These are phyloP conservation scores for Protobothrops mucrosquamatus DNA, from an alignment of 2,113 vertebrate species.

Conservation along the genomic window DNA sequence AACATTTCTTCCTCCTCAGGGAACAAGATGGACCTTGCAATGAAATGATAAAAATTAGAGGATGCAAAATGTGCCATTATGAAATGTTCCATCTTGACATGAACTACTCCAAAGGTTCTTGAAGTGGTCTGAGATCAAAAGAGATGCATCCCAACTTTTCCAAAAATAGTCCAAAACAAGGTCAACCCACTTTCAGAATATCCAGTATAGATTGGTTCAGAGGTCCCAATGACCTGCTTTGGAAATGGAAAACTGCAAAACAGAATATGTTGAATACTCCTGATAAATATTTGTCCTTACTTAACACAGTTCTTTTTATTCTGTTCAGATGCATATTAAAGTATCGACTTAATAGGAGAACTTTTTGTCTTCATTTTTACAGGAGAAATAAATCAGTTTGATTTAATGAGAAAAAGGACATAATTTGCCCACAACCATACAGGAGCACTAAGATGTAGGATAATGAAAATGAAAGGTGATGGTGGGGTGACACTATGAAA, in stretches of 20 bases:
- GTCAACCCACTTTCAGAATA: neutral
- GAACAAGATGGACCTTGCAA: slow-evolving; percentile 35
- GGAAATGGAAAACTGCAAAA: neutral
- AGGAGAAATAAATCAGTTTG: slow-evolving; percentile 62
- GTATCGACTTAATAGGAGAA: slow-evolving; percentile 59
- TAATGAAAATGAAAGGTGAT: slow-evolving; percentile 56
- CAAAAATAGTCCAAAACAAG: neutral
- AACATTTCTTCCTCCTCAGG: slow-evolving; percentile 38
- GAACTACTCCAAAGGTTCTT: neutral
- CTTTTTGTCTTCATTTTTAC: slow-evolving; percentile 59
- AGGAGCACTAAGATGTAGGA: slow-evolving; percentile 49
- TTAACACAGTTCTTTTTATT: slow-evolving; percentile 60
- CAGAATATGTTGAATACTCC: neutral
- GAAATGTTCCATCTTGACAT: neutral
- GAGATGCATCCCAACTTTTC: neutral
- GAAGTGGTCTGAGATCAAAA: neutral
- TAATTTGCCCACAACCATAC: slow-evolving; percentile 57
- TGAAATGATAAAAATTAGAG: neutral
- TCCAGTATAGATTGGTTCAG: neutral
- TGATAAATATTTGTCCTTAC: slow-evolving; percentile 60
- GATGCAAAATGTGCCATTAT: neutral
- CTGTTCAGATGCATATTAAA: slow-evolving; percentile 55
- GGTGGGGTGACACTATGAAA: slow-evolving; percentile 33
- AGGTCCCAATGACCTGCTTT: neutral
- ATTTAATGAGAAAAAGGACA: slow-evolving; percentile 61